A percentile compares a stretch with the other conserved stretches of the same genome.
Conservation (phyloP, 1,140 invertebrate species). For the Aphidius ervi region DNA sequence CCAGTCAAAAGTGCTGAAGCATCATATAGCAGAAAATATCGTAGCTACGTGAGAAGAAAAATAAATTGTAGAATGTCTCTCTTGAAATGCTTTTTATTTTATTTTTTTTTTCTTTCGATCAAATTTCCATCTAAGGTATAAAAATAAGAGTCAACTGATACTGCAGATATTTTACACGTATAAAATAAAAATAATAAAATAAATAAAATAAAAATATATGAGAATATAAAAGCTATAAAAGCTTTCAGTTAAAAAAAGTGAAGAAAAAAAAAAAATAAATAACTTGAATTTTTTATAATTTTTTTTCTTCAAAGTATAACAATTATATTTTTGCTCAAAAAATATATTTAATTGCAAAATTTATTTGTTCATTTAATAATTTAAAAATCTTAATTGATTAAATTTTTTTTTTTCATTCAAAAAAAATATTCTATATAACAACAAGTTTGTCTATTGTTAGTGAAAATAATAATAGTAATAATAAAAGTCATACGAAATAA, state of each 20-base stretch:
- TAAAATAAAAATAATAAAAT: neutral
- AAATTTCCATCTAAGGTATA: constrained; percentile 15
- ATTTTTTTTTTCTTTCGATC: constrained; percentile 15
- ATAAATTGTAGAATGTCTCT: neutral
- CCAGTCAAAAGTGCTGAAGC: no score
- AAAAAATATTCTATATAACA: no score
- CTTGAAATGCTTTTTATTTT: no score
- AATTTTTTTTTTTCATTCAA: no score
- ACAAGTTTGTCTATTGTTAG: no score
- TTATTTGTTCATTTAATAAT: no score
- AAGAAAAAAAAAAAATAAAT: neutral
- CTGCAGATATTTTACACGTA: neutral
- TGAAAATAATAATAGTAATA: no score
- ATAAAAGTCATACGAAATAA: no score
- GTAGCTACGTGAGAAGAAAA: no score
- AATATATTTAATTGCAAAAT: no score
- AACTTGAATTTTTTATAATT: no score
- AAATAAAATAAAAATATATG: constrained; percentile 3
- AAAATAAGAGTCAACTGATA: constrained; percentile 2
- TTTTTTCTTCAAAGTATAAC: neutral
- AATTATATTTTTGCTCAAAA: constrained; percentile 5
- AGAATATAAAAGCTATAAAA: constrained; percentile 15
- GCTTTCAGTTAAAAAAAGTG: constrained; percentile 2
- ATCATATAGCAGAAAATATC: no score
- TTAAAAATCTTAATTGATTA: neutral